These are phyloP conservation scores for Tillus elongatus DNA, from an alignment of 2,888 invertebrate genomes.

Conservation along the genomic window DNA sequence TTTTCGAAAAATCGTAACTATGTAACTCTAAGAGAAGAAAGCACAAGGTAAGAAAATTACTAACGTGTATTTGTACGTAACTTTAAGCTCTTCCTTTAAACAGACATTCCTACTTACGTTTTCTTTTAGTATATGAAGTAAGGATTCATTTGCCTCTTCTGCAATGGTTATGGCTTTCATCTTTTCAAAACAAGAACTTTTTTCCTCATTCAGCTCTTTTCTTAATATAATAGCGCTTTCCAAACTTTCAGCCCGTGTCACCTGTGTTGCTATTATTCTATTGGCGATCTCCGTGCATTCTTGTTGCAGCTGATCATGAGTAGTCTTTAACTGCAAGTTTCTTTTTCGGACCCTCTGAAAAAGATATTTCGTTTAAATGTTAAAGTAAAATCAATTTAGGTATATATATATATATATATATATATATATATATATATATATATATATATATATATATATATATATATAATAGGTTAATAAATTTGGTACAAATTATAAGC, in stretches of 20 bases:
- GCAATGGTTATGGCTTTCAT: neutral
- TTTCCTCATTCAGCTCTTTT: conserved; percentile 3
- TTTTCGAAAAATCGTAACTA: no score
- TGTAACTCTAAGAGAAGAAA: no score
- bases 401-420: no score
- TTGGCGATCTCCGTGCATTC: conserved; percentile 1
- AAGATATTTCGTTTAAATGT: no score
- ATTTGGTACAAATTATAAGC: no score
- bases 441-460: no score
- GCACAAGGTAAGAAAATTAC: no score
- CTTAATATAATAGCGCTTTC: neutral
- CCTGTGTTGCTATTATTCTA: conserved; percentile 1
- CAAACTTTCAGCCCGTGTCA: conserved; percentile 2
- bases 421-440: no score
- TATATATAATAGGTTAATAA: no score
- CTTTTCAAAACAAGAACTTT: conserved; percentile 3
- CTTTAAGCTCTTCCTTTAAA: no score
- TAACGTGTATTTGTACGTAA: no score
- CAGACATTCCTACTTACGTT: neutral
- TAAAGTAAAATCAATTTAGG: no score
- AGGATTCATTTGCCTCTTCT: neutral
- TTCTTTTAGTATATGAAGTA: neutral
- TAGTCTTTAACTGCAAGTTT: neutral
- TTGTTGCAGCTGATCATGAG: neutral
- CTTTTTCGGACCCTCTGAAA: conserved; percentile 1